Evolutionary conservation across 2,113 vertebrate species (phyloP).

Genomic region (Zosterops lateralis): DNA sequence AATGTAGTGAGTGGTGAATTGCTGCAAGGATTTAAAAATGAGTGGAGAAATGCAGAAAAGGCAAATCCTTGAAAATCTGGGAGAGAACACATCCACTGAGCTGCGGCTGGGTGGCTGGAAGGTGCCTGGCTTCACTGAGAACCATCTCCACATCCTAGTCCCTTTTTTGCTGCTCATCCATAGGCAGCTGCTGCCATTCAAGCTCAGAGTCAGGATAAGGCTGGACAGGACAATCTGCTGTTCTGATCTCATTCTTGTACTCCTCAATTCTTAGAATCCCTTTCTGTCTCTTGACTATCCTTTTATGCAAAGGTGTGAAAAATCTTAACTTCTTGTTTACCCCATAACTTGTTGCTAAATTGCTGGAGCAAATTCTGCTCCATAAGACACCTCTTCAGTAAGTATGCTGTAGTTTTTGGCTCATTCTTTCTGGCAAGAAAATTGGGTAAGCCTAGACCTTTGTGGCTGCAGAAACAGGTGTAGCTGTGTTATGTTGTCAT

Average conservation of each 20-base stretch:
- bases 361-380: background rate
- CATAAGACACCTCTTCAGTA: fast-evolving
- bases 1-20: background rate
- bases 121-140: background rate
- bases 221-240: background rate
- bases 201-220: background rate
- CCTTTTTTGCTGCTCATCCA: background rate
- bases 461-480: background rate
- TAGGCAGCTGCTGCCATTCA: background rate
- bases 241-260: background rate
- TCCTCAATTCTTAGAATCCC: background rate
- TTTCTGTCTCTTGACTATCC: background rate
- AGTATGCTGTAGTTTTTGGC: background rate
- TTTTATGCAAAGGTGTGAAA: background rate
- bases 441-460: background rate
- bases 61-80: background rate
- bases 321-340: background rate
- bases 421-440: background rate
- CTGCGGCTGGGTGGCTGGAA: background rate
- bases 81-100: fast-evolving
- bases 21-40: background rate
- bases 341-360: background rate
- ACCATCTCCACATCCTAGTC: background rate
- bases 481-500: background rate
- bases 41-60: background rate